These are phyloP conservation scores for Caenorhabditis angaria DNA, from an alignment of 2,888 invertebrate genomes.

Conservation along the genomic window DNA sequence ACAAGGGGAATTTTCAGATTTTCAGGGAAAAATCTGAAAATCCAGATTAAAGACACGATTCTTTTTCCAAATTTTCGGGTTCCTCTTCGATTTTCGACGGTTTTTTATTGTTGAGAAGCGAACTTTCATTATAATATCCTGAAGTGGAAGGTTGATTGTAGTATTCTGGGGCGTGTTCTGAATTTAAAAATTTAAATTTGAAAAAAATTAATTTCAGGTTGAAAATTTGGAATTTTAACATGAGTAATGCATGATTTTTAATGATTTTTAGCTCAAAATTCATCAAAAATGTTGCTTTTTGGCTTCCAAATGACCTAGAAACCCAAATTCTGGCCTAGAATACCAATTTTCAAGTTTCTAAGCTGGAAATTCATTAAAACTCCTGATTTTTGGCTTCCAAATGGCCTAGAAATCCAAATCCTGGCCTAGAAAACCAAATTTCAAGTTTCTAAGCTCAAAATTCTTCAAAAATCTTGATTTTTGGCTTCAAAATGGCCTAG, in stretches of 20 bases:
- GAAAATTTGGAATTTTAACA: background rate
- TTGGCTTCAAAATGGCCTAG: too few species aligned
- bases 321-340: too few species aligned
- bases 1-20: background rate
- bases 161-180: slow-evolving; percentile 29
- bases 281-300: background rate
- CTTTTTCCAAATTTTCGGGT: slow-evolving; percentile 19
- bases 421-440: too few species aligned
- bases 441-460: too few species aligned
- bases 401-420: too few species aligned
- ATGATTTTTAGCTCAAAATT: too few species aligned
- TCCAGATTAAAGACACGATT: slow-evolving; percentile 18
- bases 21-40: too few species aligned
- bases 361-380: background rate
- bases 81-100: background rate
- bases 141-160: slow-evolving; percentile 29
- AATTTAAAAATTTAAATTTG: background rate
- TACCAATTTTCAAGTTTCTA: too few species aligned
- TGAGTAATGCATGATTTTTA: too few species aligned
- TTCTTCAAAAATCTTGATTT: background rate
- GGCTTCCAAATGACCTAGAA: too few species aligned
- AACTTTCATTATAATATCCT: slow-evolving; percentile 37
- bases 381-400: background rate
- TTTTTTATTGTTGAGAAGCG: slow-evolving; percentile 3
- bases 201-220: background rate